Percentiles rank a stretch among this genome's conserved stretches.
Conservation (phyloP, 2,888 invertebrate species). For the Leptopilina syphax region DNA sequence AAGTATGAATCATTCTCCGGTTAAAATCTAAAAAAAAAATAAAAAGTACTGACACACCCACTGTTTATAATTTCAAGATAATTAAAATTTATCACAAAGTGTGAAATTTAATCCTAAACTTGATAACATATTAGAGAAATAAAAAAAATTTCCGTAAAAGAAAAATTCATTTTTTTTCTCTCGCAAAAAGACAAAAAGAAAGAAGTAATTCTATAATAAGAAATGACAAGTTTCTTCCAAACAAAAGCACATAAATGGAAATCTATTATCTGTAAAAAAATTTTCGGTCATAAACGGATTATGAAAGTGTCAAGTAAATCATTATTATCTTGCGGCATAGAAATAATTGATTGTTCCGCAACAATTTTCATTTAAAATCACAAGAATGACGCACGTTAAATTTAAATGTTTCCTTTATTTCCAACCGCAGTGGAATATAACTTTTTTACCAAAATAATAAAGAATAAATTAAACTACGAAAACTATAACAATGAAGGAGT, state of each 20-base stretch:
- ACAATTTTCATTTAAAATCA: not conserved
- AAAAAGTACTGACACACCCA: not conserved
- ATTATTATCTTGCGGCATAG: not conserved
- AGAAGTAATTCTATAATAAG: slow-evolving; percentile 3
- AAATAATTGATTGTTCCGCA: not conserved
- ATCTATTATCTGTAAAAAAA: not conserved
- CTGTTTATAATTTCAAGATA: not conserved
- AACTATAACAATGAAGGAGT: not conserved
- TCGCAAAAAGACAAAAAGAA: not conserved
- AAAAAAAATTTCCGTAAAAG: too few species aligned
- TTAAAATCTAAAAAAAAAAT: not conserved
- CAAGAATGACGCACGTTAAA: not conserved
- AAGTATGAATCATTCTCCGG: not conserved
- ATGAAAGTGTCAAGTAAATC: not conserved
- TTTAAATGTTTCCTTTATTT: not conserved
- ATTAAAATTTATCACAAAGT: not conserved
- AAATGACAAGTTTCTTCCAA: not conserved
- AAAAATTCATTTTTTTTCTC: too few species aligned
- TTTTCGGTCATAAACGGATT: not conserved
- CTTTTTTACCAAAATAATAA: too few species aligned
- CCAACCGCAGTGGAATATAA: too few species aligned
- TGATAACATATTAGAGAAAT: not conserved
- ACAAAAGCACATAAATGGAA: not conserved
- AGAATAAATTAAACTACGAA: not conserved
- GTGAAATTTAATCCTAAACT: not conserved